Conservation (phyloP, 2,888 invertebrate genomes). For the Scaptodrosophila latifasciaeformis region DNA sequence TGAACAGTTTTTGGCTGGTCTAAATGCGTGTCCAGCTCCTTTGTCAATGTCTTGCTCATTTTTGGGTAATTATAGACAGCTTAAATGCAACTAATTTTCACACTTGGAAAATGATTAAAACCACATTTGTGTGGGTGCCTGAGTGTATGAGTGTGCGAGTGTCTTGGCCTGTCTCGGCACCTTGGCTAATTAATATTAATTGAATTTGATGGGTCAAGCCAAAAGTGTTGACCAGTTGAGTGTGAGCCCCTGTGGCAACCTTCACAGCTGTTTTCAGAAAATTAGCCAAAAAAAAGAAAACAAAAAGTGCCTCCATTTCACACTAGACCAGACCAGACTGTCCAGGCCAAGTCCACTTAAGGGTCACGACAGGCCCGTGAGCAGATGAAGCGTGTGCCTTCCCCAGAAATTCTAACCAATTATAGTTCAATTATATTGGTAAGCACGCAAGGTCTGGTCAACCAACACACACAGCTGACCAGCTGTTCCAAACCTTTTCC, state of each 20-base stretch:
- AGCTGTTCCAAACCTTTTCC: too few species aligned
- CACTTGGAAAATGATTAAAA: constrained; percentile 74
- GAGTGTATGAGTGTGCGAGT: constrained; percentile 28
- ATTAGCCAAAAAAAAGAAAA: constrained; percentile 59
- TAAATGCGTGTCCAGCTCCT: constrained; percentile 7
- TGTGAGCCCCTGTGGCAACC: constrained; percentile 44
- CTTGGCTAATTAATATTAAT: constrained; percentile 68
- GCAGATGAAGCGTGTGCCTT: constrained; percentile 50
- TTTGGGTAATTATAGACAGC: constrained; percentile 57
- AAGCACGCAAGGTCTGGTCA: constrained; percentile 39
- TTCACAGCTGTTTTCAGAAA: constrained; percentile 45
- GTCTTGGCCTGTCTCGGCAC: constrained; percentile 51
- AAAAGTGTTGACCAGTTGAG: constrained; percentile 9
- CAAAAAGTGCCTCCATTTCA: constrained; percentile 50
- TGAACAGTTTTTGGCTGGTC: constrained; percentile 11
- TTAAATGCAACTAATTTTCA: constrained; percentile 70
- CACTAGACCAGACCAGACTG: constrained; percentile 45
- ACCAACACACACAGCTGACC: too few species aligned
- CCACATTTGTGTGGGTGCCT: constrained; percentile 62
- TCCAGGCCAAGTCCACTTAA: background rate
- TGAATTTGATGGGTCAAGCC: constrained; percentile 56
- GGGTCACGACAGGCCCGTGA: constrained; percentile 30
- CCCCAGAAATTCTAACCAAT: constrained; percentile 45
- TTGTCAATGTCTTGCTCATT: constrained; percentile 8
- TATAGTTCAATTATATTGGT: constrained; percentile 62